Evolutionary conservation across 2,888 invertebrate species (phyloP).

Genomic region (Leptinotarsa peninsularis): DNA sequence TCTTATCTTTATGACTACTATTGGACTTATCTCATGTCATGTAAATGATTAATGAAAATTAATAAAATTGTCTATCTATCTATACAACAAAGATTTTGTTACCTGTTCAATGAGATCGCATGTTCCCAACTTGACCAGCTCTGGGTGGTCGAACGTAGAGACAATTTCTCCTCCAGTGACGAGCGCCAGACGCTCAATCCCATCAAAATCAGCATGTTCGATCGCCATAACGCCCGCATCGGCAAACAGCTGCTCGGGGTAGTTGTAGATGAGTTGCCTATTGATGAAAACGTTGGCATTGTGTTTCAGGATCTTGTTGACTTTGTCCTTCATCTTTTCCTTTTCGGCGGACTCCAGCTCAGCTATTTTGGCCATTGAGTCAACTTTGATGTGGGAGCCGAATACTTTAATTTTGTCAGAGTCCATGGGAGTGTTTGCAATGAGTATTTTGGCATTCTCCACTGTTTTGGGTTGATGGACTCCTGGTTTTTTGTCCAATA

Average conservation of each 20-base stretch:
- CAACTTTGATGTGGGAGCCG: slow-evolving; percentile 93
- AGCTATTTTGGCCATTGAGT: slow-evolving; percentile 95
- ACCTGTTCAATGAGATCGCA: slow-evolving; percentile 96
- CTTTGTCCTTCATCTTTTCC: slow-evolving; percentile 99
- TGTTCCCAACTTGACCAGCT: slow-evolving; percentile 89
- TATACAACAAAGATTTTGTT: not conserved
- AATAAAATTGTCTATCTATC: no score
- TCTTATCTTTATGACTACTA: no score
- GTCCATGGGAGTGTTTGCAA: slow-evolving; percentile 99
- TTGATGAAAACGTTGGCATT: slow-evolving; percentile 98
- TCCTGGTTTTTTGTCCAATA: slow-evolving; percentile 96
- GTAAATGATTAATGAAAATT: no score
- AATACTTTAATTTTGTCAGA: slow-evolving; percentile 99
- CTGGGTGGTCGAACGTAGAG: slow-evolving; percentile 97
- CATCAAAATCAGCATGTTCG: slow-evolving; percentile 99
- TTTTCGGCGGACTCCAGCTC: slow-evolving; percentile 98
- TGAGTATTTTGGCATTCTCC: slow-evolving; percentile 95
- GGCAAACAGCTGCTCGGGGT: slow-evolving; percentile 98
- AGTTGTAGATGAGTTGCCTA: slow-evolving; percentile 99
- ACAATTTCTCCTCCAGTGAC: slow-evolving; percentile 98
- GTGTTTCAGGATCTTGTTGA: slow-evolving; percentile 93
- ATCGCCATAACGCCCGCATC: slow-evolving; percentile 99
- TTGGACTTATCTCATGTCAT: no score
- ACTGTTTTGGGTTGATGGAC: slow-evolving; percentile 96
- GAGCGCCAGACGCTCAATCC: slow-evolving; percentile 95